Base-by-base conservation (phyloP, 2,888 invertebrate genomes). In the Heliconius hortense region DNA sequence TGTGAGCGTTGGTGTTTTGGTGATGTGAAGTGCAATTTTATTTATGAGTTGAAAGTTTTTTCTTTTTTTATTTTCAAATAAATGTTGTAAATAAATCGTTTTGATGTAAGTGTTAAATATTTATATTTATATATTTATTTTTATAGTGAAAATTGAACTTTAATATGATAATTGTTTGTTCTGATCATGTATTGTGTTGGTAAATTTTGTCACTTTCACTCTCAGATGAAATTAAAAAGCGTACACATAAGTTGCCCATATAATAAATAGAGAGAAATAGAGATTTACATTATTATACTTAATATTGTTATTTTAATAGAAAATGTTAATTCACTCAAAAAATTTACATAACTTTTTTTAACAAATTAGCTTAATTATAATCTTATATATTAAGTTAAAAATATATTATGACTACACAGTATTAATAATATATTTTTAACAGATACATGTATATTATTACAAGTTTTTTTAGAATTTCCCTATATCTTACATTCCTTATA, bases 11-110 rank as follows among this genome's bases (percentile, higher is more conserved):
- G 56, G 79, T 77, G 80, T 76, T 78, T 80, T 81, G 53, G 73
- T 70, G 64, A 21, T 24, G 84, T 81, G 80, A 79, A 81, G 79
- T 80, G 78, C 18, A 80, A 81, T 85, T 84, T 84, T 82, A 43
- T 43, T 81, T 80, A 39, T 26, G 26, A n/a, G 48, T 48, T 11
- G 4, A 24, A 48, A 15, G 18, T 24, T 60, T 62, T 71, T 71
- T 39, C 39, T 60, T 59, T 31, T 4, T 39, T 39, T 39, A 3
- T 39, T 48, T 48, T 48, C 21, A 8, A 59, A 35, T 39, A 66
- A 43, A 39, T 66, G 28, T 68, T 13, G 31, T 69, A 56, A 56
- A 71, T 39, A 71, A 39, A 35, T 60, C 4, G 21, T 39, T 60
- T 71, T 13, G 21, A 43, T 39, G 35, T 26, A 71, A 60, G 35